These are phyloP conservation scores for Dryoscopus gambensis DNA, from an alignment of 2,113 vertebrate genomes.

Conservation along the genomic window DNA sequence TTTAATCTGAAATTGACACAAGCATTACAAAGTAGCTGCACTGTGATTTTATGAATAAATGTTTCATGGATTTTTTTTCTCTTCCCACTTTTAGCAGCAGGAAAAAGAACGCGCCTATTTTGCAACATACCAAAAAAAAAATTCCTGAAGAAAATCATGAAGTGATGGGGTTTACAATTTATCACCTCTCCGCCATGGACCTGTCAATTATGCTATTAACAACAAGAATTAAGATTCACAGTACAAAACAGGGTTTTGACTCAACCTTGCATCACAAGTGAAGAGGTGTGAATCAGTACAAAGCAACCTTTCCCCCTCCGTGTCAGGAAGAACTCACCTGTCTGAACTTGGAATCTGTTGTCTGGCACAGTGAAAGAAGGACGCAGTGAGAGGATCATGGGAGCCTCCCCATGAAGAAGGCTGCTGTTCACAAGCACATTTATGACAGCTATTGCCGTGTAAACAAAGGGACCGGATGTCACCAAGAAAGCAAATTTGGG, in stretches of 20 bases:
- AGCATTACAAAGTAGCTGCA: not conserved
- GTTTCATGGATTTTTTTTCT: not conserved
- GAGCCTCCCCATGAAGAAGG: constrained; percentile 67
- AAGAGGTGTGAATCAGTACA: not conserved
- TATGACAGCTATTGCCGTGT: constrained; percentile 89
- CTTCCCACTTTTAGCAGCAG: not conserved
- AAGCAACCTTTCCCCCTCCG: not conserved
- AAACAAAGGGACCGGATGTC: constrained; percentile 88
- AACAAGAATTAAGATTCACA: not conserved
- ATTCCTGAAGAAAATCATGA: not conserved
- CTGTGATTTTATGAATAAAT: not conserved
- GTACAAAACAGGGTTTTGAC: not conserved
- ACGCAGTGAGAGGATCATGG: constrained; percentile 80
- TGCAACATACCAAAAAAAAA: accelerated
- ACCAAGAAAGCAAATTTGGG: constrained; percentile 88
- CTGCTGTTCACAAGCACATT: constrained; percentile 78
- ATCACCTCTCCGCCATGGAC: not conserved
- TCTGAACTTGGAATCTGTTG: constrained; percentile 86
- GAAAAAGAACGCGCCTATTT: not conserved
- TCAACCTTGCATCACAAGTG: not conserved
- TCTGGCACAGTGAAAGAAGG: constrained; percentile 79
- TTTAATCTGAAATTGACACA: not conserved
- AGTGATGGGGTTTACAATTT: not conserved
- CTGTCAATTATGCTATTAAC: not conserved
- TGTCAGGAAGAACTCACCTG: constrained; percentile 75